Percentiles rank a stretch among this genome's conserved stretches.
Evolutionary conservation across 1,140 invertebrate species (phyloP).

Genomic region (Drosophila truncata): DNA sequence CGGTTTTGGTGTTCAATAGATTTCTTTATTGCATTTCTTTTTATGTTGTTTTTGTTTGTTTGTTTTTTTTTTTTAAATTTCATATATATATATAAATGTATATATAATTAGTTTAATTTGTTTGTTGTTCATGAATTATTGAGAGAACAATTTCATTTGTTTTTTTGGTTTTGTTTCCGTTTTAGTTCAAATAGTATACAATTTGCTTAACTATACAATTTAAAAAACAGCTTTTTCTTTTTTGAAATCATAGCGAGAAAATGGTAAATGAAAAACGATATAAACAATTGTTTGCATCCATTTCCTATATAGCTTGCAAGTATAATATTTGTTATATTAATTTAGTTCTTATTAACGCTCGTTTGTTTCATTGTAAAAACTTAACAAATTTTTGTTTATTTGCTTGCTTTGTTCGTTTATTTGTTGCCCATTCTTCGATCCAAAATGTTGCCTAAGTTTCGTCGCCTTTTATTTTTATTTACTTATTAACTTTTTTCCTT

Average conservation of each 20-base stretch:
- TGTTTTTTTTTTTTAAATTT: constrained; percentile 59
- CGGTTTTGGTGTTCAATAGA: constrained; percentile 74
- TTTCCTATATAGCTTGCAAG: constrained; percentile 50
- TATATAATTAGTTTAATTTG: constrained; percentile 71
- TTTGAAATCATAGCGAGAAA: constrained; percentile 56
- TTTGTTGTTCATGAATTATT: constrained; percentile 76
- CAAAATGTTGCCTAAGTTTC: constrained; percentile 41
- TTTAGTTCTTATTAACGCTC: constrained; percentile 68
- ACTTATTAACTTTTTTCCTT: constrained; percentile 27
- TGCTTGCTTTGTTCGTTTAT: constrained; percentile 48
- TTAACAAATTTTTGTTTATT: constrained; percentile 70
- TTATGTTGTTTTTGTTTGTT: constrained; percentile 27
- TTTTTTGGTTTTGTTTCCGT: not conserved
- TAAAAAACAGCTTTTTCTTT: constrained; percentile 66
- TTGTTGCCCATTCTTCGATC: constrained; percentile 54
- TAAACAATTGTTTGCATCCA: constrained; percentile 56
- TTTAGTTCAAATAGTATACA: constrained; percentile 81
- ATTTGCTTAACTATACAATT: constrained; percentile 81
- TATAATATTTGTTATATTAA: constrained; percentile 61
- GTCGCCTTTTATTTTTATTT: constrained; percentile 37
- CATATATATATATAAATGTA: constrained; percentile 60
- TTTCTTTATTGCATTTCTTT: constrained; percentile 77
- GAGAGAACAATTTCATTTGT: constrained; percentile 70
- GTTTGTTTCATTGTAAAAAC: constrained; percentile 77
- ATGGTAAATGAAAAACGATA: constrained; percentile 42